Percentiles rank a stretch among this genome's conserved stretches.
Evolutionary conservation across 2,113 vertebrate species (phyloP).

Genomic region (Dasyurus viverrinus): DNA sequence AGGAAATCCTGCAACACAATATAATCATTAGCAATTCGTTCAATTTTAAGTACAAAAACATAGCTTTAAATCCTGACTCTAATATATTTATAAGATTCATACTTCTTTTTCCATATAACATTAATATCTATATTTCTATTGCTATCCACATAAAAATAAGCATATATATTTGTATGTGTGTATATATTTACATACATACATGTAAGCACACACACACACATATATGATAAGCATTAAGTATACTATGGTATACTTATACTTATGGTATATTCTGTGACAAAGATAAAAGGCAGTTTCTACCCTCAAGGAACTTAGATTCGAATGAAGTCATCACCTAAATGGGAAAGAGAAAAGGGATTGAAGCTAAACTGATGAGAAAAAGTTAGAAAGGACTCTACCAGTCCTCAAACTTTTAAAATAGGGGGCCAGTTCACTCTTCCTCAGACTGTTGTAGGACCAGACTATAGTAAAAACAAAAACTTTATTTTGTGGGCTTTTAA

Average conservation of each 20-base stretch:
- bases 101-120: not conserved
- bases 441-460: no score
- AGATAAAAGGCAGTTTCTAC: not conserved
- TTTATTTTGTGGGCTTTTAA: no score
- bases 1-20: not conserved
- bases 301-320: not conserved
- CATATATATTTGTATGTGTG: not conserved
- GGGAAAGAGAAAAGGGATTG: not conserved
- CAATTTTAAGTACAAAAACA: not conserved
- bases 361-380: not conserved
- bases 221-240: no score
- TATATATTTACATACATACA: no score
- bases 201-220: no score
- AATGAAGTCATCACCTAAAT: not conserved
- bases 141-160: accelerated
- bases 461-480: no score
- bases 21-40: not conserved
- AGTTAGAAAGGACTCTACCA: not conserved
- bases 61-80: not conserved
- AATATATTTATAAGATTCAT: not conserved
- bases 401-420: no score
- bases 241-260: not conserved
- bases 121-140: not conserved
- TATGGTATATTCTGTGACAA: not conserved
- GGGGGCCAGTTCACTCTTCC: no score